Evolutionary conservation across 2,888 invertebrate species (phyloP).

Genomic region (Tortrix viridana): DNA sequence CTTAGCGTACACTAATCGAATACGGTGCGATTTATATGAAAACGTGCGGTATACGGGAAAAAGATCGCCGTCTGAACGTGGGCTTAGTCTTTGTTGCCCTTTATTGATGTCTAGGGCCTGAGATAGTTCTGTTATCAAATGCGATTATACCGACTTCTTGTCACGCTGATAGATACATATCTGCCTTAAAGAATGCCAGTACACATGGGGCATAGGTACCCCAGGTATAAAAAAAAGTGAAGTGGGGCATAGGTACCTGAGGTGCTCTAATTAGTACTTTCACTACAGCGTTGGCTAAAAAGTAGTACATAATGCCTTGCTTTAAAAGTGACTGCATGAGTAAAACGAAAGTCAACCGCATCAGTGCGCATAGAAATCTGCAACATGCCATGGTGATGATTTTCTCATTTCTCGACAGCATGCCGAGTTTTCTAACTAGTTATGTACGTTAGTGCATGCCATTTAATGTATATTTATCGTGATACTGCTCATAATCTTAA

Average conservation of each 20-base stretch:
- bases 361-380: conserved; percentile 63
- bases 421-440: conserved; percentile 29
- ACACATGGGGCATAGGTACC: neutral
- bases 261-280: conserved; percentile 25
- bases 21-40: too few species aligned
- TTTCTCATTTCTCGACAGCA: conserved; percentile 33
- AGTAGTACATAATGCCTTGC: conserved; percentile 41
- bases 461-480: neutral
- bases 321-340: conserved; percentile 52
- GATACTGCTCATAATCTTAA: too few species aligned
- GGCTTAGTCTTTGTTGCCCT: too few species aligned
- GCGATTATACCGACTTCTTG: too few species aligned
- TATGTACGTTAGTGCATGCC: neutral
- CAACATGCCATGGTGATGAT: conserved; percentile 46
- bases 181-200: neutral
- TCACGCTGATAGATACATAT: too few species aligned
- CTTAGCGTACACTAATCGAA: too few species aligned
- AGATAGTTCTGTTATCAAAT: too few species aligned
- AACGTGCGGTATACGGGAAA: too few species aligned
- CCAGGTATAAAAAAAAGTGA: too few species aligned
- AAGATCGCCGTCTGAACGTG: too few species aligned
- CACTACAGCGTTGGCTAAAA: conserved; percentile 25
- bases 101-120: too few species aligned
- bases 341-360: conserved; percentile 68
- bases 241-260: conserved; percentile 4